Evolutionary conservation across 2,113 vertebrate genomes (phyloP), one percentile per base, ranked within the genome.

Genomic region (Leiothrix lutea): DNA sequence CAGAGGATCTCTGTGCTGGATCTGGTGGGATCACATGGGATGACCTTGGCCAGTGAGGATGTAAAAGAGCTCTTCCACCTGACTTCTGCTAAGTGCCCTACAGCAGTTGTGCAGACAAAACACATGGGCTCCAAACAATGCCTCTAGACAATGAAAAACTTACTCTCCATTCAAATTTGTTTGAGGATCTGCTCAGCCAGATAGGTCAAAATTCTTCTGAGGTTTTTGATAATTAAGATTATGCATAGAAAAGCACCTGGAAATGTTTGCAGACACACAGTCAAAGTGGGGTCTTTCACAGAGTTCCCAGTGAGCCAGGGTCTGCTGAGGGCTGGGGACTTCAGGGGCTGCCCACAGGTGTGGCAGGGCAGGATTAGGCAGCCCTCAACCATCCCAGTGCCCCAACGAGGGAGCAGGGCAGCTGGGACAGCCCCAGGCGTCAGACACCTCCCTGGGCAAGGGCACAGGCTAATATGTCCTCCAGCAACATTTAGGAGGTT

Each of bases 221-320:
- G 40, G 6, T 47, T 83, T 83, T 40, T 51, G 33, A 45, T 44
- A 40, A 86, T 31, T 86, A 77, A 50, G 38, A 16, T 40, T 60
- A 61, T 35, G 6, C 28, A 29, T 11, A 58, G 56, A 65, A 81
- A 88, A 42, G 17, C 66, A 31, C 9, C 20, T 73, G 23, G 12
- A 93, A 80, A 57, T n/a, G 9, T 70, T 88, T 26, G 16, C 5
- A 86, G 35, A 33, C 21, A 47, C 11, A 25, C 2, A 48, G 19
- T n/a, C 26, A 48, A 24, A 82, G 18, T 3, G 14, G 20, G 7
- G 10, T 9, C 14, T 57, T 84, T 92, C 38, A 67, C 23, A 54
- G 14, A 71, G 16, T 5, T 64, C 40, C 48, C 40, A 72, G 45
- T 0, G 0, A 50, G 31, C 4, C 24, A 36, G n/a, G 33, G 5